A percentile compares a stretch with the other conserved stretches of the same genome.
These are phyloP conservation scores for Oreocharis arfaki DNA, from an alignment of 2,113 vertebrate genomes.

Conservation along the genomic window DNA sequence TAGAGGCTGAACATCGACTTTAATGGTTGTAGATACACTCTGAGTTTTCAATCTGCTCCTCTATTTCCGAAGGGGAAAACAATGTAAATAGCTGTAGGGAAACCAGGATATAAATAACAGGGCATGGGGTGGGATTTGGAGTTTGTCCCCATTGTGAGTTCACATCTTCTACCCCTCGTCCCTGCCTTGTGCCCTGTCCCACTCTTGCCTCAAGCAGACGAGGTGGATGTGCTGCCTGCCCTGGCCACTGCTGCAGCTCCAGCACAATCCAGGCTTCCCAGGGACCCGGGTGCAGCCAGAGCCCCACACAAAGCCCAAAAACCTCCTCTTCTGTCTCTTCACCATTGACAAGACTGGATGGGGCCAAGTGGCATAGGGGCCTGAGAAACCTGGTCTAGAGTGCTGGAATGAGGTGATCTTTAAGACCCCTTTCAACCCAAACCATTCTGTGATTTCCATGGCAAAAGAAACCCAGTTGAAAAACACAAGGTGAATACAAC, in stretches of 20 bases:
- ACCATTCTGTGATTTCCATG: background rate
- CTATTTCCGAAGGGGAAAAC: background rate
- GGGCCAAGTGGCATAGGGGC: background rate
- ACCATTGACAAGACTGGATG: rapidly evolving
- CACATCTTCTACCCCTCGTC: background rate
- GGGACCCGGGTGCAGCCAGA: background rate
- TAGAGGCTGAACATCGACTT: constrained; percentile 47
- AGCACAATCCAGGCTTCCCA: background rate
- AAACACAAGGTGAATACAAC: rapidly evolving
- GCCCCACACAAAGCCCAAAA: background rate
- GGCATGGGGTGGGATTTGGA: background rate
- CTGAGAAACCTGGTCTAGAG: background rate
- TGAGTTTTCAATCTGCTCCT: constrained; percentile 56
- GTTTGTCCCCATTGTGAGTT: background rate
- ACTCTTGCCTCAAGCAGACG: background rate
- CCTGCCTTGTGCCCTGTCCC: background rate
- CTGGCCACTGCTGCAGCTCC: background rate
- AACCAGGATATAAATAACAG: background rate
- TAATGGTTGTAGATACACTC: constrained; percentile 56
- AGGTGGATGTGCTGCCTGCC: background rate
- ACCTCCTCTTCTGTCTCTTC: background rate
- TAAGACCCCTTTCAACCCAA: background rate
- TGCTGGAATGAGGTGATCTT: background rate
- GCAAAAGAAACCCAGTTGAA: background rate
- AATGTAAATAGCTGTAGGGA: background rate